Base-by-base conservation (phyloP, 2,113 vertebrate genomes). In the Planiliza haematocheilus region DNA sequence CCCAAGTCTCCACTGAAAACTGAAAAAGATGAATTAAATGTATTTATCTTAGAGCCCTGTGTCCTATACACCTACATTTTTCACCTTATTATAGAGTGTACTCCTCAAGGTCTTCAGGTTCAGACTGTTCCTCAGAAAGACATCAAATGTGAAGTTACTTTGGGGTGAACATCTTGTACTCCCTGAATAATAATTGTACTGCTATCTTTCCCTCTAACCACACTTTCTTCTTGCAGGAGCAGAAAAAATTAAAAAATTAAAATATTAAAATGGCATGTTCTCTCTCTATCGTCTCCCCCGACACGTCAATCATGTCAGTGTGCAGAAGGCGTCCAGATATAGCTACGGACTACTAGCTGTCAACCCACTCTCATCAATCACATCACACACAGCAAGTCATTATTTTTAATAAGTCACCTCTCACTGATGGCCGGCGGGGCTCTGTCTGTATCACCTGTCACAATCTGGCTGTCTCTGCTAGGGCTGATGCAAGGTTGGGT, bases 311-410 rank as follows among this genome's bases (percentile, higher is more conserved):
- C 68, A 85, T 61, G 77, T 80, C 74, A 51, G 36, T 62, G 65
- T 37, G 65, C 39, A 53, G 50, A 69, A 64, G 56, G 81, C 4
- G 60, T 75, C 73, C 83, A 79, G 67, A 87, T 86, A 78, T 72
- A 88, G 86, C 81, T 37, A 36, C 2, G 14, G 63, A 82, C 69
- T 50, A 69, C 59, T 10, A 45, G 73, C 83, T 75, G 82, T 83
- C 83, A 79, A 3, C 58, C 17, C 39, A 18, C 36, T 65, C 87
- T 86, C 85, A 88, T 91, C 87, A 89, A 84, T 91, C 88, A 87
- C 62, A 61, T 64, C 70, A 68, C 78, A 80, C 70, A 81, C 67
- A 65, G 42, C 52, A 58, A 72, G 57, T 86, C 85, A 88, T 91
- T 88, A 86, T 77, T 89, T 86, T 89, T 83, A 87, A 87, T 83